Evolutionary conservation across 1,140 invertebrate genomes (phyloP).

Genomic region (Meteorus sp.): DNA sequence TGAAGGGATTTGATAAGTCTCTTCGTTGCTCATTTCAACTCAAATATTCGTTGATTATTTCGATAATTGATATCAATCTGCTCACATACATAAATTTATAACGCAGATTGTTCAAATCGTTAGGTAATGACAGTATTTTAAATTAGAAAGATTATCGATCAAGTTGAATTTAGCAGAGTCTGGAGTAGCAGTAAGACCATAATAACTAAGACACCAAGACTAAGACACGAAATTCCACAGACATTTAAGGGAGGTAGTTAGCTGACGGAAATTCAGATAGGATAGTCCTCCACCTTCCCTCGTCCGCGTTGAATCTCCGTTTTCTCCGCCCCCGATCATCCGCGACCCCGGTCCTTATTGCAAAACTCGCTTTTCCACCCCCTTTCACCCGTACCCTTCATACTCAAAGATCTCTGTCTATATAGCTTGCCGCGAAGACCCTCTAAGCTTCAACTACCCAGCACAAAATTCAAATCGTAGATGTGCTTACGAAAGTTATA

Average conservation of each 20-base stretch:
- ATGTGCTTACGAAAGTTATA: constrained; percentile 4
- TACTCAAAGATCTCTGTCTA: no score
- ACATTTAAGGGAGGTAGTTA: constrained; percentile 7
- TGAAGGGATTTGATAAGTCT: neutral
- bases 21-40: no score
- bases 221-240: constrained; percentile 15
- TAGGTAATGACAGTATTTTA: no score
- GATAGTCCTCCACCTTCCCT: neutral
- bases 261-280: constrained; percentile 16
- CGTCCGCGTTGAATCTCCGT: constrained; percentile 20
- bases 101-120: no score
- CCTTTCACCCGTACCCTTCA: neutral
- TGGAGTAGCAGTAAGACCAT: neutral
- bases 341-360: constrained; percentile 38
- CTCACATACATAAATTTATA: no score
- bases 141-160: no score
- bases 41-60: no score
- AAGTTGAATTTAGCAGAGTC: no score
- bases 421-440: constrained; percentile 34
- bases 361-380: constrained; percentile 42
- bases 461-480: constrained; percentile 41
- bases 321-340: constrained; percentile 44
- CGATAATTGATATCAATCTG: no score
- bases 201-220: no score
- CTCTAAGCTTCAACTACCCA: constrained; percentile 46